Conservation (phyloP, 2,888 invertebrate species). For the Pasiphila rectangulata region DNA sequence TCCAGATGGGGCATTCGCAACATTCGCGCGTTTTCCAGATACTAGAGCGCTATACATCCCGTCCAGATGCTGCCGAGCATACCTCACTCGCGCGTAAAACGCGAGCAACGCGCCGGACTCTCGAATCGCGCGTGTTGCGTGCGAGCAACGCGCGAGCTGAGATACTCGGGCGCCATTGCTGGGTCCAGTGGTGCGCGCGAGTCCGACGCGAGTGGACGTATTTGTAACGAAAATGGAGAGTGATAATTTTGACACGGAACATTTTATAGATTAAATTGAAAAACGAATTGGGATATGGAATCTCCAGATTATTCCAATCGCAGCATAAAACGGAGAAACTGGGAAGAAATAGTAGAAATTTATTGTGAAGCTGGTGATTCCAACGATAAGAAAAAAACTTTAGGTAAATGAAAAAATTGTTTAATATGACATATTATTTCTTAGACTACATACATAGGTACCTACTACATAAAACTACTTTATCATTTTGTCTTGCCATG, state of each 20-base stretch:
- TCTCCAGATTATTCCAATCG: conserved; percentile 24
- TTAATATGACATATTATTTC: conserved; percentile 1
- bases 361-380: conserved; percentile 15
- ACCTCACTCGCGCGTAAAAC: conserved; percentile 1
- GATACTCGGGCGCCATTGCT: too few relatives aligned
- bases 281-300: too few relatives aligned
- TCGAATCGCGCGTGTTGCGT: not conserved
- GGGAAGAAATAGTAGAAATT: conserved; percentile 21
- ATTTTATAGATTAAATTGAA: too few relatives aligned
- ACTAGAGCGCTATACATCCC: not conserved
- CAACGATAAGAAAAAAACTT: conserved; percentile 17
- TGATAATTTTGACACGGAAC: too few relatives aligned
- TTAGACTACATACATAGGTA: not conserved
- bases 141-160: too few relatives aligned
- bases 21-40: not conserved
- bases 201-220: not conserved
- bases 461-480: not conserved
- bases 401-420: conserved; percentile 12
- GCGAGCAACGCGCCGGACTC: not conserved
- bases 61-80: not conserved
- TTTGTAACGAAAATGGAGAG: too few relatives aligned
- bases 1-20: not conserved
- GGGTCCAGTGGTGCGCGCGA: too few relatives aligned
- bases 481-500: conserved; percentile 27
- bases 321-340: conserved; percentile 17